These are phyloP conservation scores for Nipponia nippon DNA, from an alignment of 2,113 vertebrate species.

Conservation along the genomic window DNA sequence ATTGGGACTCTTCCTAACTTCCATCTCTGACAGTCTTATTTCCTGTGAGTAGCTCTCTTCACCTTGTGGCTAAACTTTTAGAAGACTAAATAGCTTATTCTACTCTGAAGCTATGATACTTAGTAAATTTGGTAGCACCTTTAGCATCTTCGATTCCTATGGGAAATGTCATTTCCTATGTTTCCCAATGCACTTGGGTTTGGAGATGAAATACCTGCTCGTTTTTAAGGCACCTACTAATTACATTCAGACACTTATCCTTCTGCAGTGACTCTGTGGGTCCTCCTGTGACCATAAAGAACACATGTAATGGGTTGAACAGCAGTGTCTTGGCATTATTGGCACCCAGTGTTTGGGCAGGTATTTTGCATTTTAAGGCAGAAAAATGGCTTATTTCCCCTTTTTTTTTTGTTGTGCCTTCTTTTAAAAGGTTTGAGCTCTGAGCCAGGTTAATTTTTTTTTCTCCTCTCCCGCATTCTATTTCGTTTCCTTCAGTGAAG, in stretches of 20 bases:
- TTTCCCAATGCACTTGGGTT: background rate
- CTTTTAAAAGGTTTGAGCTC: background rate
- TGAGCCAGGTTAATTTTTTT: background rate
- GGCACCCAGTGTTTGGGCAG: background rate
- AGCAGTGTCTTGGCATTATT: background rate
- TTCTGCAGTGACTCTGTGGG: background rate
- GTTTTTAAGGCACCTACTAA: background rate
- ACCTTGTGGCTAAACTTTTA: background rate
- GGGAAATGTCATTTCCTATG: background rate
- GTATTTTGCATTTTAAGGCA: background rate
- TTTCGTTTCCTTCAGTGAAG: background rate
- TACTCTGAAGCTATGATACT: background rate
- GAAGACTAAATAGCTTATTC: background rate
- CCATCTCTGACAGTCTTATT: background rate
- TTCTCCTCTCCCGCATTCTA: background rate
- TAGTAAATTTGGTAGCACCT: background rate
- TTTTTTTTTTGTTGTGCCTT: background rate
- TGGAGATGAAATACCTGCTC: background rate
- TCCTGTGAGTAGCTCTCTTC: background rate
- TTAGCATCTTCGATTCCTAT: background rate
- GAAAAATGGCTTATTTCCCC: background rate
- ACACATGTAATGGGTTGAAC: background rate
- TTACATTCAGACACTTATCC: background rate
- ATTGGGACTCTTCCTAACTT: background rate
- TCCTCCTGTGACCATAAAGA: background rate